Evolutionary conservation across 2,113 vertebrate species (phyloP).

Genomic region (Apistogramma diplotaenia): DNA sequence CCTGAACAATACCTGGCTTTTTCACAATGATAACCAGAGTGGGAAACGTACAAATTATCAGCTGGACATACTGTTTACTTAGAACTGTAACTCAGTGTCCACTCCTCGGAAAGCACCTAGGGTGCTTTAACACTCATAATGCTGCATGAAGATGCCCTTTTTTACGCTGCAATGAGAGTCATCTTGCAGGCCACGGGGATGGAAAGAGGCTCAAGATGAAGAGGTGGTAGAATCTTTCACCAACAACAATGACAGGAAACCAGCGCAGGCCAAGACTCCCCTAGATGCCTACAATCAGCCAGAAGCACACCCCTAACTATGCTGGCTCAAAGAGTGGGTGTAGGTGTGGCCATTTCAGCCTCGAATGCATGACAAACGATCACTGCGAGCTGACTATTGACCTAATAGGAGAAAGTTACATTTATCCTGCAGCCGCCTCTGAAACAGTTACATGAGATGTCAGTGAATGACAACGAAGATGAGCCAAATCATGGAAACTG

Average conservation of each 20-base stretch:
- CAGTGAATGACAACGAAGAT: background rate
- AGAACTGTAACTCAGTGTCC: slow-evolving; percentile 8
- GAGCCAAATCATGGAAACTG: background rate
- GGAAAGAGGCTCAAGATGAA: slow-evolving; percentile 10
- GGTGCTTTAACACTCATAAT: background rate
- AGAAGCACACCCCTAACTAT: slow-evolving; percentile 7
- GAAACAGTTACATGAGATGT: background rate
- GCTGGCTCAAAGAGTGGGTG: slow-evolving; percentile 2
- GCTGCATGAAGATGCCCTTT: background rate
- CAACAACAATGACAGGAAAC: slow-evolving; percentile 75
- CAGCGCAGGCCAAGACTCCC: slow-evolving; percentile 38
- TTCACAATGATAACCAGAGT: background rate
- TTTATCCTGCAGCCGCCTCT: background rate
- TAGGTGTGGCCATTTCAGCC: slow-evolving; percentile 25
- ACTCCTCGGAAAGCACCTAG: background rate
- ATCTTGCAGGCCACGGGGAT: background rate
- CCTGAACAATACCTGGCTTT: slow-evolving; percentile 40
- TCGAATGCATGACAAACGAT: slow-evolving; percentile 1
- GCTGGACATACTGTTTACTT: slow-evolving; percentile 28
- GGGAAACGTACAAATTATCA: slow-evolving; percentile 3
- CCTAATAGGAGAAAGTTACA: slow-evolving; percentile 7
- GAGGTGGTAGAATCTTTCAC: slow-evolving; percentile 26
- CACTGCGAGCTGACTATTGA: background rate
- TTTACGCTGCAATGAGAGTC: background rate
- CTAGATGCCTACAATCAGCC: slow-evolving; percentile 23